Evolutionary conservation across 2,888 invertebrate genomes (phyloP).

Genomic region (Melieria picta): DNA sequence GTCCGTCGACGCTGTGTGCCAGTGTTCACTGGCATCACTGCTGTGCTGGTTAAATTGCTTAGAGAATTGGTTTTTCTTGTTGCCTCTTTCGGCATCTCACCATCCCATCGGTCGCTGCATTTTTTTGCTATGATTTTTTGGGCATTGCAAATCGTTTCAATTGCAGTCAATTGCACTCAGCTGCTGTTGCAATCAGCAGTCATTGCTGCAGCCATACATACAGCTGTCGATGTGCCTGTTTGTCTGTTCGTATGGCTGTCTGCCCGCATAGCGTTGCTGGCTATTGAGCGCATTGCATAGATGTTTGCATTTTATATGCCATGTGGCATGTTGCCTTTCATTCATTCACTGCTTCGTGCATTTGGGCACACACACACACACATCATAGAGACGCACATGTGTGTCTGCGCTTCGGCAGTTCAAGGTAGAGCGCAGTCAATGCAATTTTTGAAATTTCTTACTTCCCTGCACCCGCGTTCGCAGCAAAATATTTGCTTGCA

Average conservation of each 20-base stretch:
- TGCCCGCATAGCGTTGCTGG: not conserved
- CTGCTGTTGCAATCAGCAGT: not conserved
- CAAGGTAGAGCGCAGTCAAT: not conserved
- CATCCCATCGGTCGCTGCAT: too few relatives aligned
- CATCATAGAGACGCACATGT: not conserved
- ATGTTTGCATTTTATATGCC: conserved; percentile 3
- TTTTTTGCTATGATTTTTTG: not conserved
- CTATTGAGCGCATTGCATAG: not conserved
- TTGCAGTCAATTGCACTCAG: conserved; percentile 7
- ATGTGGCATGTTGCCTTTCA: not conserved
- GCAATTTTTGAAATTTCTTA: too few relatives aligned
- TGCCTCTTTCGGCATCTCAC: too few relatives aligned
- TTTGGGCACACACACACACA: not conserved
- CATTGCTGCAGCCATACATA: not conserved
- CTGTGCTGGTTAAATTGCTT: too few relatives aligned
- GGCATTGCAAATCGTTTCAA: not conserved
- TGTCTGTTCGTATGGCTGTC: not conserved
- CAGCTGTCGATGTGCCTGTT: not conserved
- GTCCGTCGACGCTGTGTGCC: too few relatives aligned
- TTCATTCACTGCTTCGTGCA: not conserved
- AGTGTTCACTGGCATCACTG: too few relatives aligned
- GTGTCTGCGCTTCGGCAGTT: not conserved
- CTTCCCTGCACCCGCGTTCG: too few relatives aligned
- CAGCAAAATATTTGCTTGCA: too few relatives aligned
- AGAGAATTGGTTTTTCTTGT: too few relatives aligned